Evolutionary conservation across 30 jellyfish, hydroid and myxozoan species (phyloP).

Genomic region (Pelagia noctiluca): DNA sequence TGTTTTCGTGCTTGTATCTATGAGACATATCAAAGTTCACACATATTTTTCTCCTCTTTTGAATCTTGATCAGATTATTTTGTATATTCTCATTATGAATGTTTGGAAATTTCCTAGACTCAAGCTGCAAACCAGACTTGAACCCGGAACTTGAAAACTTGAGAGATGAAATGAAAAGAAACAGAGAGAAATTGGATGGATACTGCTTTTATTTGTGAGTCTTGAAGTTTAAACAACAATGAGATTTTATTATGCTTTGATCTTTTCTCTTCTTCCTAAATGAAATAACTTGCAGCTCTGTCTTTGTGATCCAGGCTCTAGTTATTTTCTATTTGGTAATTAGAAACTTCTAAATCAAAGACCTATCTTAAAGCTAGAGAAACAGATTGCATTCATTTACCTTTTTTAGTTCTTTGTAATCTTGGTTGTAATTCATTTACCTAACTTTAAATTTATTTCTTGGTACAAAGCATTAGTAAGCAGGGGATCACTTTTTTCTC

Average conservation of each 20-base stretch:
- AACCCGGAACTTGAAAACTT: slow-evolving; percentile 58
- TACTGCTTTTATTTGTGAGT: slow-evolving; percentile 86
- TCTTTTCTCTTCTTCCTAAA: no score
- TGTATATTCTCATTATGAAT: not conserved
- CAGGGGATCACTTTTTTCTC: not conserved
- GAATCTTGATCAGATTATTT: not conserved
- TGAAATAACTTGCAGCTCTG: no score
- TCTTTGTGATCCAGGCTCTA: no score
- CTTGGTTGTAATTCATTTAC: not conserved
- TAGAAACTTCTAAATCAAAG: not conserved
- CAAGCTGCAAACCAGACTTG: slow-evolving; percentile 23
- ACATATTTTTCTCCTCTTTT: not conserved
- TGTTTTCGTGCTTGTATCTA: no score
- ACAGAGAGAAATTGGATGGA: slow-evolving; percentile 73
- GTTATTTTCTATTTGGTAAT: no score
- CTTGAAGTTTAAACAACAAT: not conserved
- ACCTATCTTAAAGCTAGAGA: not conserved
- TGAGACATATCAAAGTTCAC: no score
- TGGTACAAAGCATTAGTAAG: not conserved
- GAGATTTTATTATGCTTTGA: not conserved
- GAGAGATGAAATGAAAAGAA: slow-evolving; percentile 62
- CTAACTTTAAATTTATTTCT: not conserved
- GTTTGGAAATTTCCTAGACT: slow-evolving; percentile 11
- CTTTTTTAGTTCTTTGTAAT: slow-evolving; percentile 8
- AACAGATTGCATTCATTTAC: not conserved